These are phyloP conservation scores for silkworm (Bombyx mori) DNA, from an alignment of 1,140 invertebrate species.

Conservation along the genomic window DNA sequence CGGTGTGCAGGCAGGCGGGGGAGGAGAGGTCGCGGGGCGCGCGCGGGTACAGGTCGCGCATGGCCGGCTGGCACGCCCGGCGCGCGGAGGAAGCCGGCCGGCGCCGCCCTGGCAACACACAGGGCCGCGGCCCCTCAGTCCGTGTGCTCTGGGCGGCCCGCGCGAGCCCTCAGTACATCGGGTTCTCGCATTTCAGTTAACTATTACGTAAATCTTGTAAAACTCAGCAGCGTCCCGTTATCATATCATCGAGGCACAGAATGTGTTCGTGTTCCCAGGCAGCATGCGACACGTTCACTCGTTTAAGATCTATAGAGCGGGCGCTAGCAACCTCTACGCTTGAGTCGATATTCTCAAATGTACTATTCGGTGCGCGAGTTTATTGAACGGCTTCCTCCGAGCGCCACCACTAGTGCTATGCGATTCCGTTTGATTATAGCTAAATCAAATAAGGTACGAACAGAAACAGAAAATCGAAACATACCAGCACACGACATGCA, in stretches of 20 bases:
- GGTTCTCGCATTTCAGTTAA: too few relatives aligned
- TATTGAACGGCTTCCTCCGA: slow-evolving; percentile 22
- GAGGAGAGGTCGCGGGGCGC: slow-evolving; percentile 47
- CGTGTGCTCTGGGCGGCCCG: too few relatives aligned
- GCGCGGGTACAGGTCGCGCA: slow-evolving; percentile 64
- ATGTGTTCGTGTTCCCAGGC: too few relatives aligned
- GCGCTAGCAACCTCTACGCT: slow-evolving; percentile 5
- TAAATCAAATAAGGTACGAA: too few relatives aligned
- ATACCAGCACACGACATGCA: not conserved
- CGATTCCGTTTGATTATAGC: too few relatives aligned
- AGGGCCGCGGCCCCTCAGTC: slow-evolving; percentile 2
- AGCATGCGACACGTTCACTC: not conserved
- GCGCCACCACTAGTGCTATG: not conserved
- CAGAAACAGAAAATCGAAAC: too few relatives aligned
- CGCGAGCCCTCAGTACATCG: too few relatives aligned
- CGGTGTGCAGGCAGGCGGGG: slow-evolving; percentile 66
- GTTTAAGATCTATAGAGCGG: not conserved
- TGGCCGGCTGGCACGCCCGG: slow-evolving; percentile 55
- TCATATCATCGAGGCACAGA: too few relatives aligned
- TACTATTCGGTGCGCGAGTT: not conserved
- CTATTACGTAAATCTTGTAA: too few relatives aligned
- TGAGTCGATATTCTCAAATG: not conserved
- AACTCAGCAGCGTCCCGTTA: too few relatives aligned
- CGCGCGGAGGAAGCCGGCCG: slow-evolving; percentile 46
- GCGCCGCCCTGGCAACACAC: slow-evolving; percentile 35